A percentile compares a stretch with the other conserved stretches of the same genome.
phyloP scores from a whole-genome alignment of 2,797 vertebrate species.

The Pygocentrus nattereri region DNA sequence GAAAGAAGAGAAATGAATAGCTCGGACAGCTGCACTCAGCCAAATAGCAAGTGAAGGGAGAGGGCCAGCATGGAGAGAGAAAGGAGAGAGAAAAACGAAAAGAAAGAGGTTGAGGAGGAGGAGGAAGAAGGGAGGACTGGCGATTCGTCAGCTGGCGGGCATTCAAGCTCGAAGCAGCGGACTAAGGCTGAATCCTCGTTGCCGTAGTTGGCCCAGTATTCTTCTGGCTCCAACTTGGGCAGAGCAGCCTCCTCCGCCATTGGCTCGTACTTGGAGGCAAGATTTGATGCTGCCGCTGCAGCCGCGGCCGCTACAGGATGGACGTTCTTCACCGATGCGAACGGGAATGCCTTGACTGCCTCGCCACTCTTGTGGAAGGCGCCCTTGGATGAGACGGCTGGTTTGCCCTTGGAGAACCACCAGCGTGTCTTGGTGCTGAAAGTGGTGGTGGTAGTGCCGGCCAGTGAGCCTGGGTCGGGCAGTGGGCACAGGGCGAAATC shows the following conservation, averaged over 20 bases:
- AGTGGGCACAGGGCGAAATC: slow-evolving; percentile 90
- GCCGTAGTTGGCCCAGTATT: slow-evolving; percentile 89
- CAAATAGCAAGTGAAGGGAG: slow-evolving; percentile 76
- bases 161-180: slow-evolving; percentile 80
- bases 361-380: slow-evolving; percentile 77
- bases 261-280: slow-evolving; percentile 84
- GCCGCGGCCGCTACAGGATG: slow-evolving; percentile 22
- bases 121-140: slow-evolving; percentile 62
- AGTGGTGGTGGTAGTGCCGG: slow-evolving; percentile 83
- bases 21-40: slow-evolving; percentile 67
- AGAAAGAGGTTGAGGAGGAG: slow-evolving; percentile 49
- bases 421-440: slow-evolving; percentile 80
- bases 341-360: slow-evolving; percentile 75
- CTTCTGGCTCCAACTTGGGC: slow-evolving; percentile 85
- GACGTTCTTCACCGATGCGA: slow-evolving; percentile 67
- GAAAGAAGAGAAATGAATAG: slow-evolving; percentile 9
- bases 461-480: slow-evolving; percentile 81
- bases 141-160: slow-evolving; percentile 74
- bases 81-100: slow-evolving; percentile 66
- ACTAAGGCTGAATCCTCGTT: slow-evolving; percentile 83
- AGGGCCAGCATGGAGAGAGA: slow-evolving; percentile 66
- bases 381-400: slow-evolving; percentile 76
- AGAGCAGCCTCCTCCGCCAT: slow-evolving; percentile 84
- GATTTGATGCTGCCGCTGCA: slow-evolving; percentile 63
- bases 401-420: slow-evolving; percentile 86